These are phyloP conservation scores for Dasypus novemcinctus DNA, from an alignment of 2,113 vertebrate species.

Conservation along the genomic window DNA sequence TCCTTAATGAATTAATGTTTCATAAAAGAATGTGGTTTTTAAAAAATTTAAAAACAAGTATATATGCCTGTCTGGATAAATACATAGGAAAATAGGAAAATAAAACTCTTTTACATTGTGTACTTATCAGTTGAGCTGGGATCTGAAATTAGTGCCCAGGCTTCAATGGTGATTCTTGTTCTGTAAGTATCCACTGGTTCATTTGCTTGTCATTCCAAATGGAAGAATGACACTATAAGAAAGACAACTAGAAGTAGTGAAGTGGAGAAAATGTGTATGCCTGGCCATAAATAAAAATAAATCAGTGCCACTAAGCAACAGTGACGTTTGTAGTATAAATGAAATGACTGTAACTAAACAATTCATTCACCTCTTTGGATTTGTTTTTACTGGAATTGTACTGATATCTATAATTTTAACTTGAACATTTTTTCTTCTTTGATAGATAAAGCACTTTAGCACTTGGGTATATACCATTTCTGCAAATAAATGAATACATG, in stretches of 20 bases:
- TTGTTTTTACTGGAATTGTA: constrained; percentile 32
- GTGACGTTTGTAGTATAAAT: constrained; percentile 43
- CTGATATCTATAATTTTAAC: neutral
- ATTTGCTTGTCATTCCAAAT: neutral
- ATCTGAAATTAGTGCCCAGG: neutral
- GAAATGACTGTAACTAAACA: neutral
- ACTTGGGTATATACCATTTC: neutral
- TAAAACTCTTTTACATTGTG: rapidly evolving
- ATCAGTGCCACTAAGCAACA: rapidly evolving
- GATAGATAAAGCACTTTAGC: neutral
- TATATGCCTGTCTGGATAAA: neutral
- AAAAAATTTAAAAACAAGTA: neutral
- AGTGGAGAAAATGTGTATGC: neutral
- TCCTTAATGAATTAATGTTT: neutral
- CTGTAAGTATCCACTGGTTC: neutral
- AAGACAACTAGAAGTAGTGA: neutral
- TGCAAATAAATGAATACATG: neutral
- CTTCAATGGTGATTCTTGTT: neutral
- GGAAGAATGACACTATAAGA: neutral
- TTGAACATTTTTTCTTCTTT: constrained; percentile 39
- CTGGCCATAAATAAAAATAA: neutral
- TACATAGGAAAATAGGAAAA: neutral
- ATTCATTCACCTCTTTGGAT: neutral
- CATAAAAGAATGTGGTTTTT: constrained; percentile 14
- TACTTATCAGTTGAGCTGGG: neutral